phyloP scores from a whole-genome alignment of 2,113 vertebrate genomes.

The Mungos mungo region DNA sequence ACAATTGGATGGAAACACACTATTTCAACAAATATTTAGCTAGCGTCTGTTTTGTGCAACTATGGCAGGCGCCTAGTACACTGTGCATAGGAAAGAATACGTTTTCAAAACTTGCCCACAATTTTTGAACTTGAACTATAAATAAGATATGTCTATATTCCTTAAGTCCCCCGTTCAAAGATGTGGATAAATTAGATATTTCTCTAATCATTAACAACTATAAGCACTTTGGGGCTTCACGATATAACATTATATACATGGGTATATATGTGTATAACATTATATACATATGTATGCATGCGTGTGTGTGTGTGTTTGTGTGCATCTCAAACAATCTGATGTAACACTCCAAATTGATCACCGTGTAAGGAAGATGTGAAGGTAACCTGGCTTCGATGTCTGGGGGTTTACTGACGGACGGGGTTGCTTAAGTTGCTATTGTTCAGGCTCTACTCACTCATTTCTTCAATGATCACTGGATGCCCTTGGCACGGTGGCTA shows the following conservation, averaged over 20 bases:
- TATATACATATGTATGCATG: not conserved
- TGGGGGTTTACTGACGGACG: not conserved
- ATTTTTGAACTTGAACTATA: slow-evolving; percentile 4
- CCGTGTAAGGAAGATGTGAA: not conserved
- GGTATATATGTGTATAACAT: not conserved
- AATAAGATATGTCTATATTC: not conserved
- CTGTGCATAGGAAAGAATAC: not conserved
- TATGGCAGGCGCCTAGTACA: not conserved
- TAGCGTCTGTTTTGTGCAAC: not conserved
- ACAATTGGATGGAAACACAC: not conserved
- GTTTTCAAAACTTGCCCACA: not conserved
- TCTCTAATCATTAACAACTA: not conserved
- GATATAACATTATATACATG: not conserved
- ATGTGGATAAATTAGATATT: not conserved
- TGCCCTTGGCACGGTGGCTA: not conserved
- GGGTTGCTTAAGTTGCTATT: not conserved
- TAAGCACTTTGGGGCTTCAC: not conserved
- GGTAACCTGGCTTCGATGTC: not conserved
- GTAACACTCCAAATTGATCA: not conserved
- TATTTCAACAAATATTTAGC: not conserved
- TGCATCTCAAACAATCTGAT: not conserved
- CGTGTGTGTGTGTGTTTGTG: not conserved
- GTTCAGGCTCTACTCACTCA: not conserved
- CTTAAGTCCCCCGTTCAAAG: not conserved
- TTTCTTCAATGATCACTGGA: slow-evolving; percentile 35